Conservation (phyloP, 2,113 vertebrate species). For the Epinephelus cyanopodus region DNA sequence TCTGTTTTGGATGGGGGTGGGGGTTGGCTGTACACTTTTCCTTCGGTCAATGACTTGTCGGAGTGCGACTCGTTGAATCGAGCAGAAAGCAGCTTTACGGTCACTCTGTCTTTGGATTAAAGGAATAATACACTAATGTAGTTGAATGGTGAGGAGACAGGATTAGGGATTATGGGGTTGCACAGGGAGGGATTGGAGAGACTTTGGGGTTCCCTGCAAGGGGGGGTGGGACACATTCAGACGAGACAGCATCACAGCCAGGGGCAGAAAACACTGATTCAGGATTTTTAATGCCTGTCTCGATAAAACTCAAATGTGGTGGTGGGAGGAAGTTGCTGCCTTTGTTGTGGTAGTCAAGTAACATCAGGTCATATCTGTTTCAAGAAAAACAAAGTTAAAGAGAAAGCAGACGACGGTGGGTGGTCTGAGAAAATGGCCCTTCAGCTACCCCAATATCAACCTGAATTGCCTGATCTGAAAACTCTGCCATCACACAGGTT, state of each 20-base stretch:
- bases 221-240: constrained; percentile 24
- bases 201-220: constrained; percentile 36
- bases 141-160: constrained; percentile 59
- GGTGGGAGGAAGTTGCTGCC: no score
- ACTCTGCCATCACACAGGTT: no score
- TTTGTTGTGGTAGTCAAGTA: no score
- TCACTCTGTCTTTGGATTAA: constrained; percentile 68
- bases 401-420: no score
- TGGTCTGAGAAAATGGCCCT: no score
- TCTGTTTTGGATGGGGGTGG: not conserved
- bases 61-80: constrained; percentile 36
- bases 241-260: constrained; percentile 17
- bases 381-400: no score
- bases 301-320: no score
- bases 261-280: no score
- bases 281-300: no score
- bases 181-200: constrained; percentile 52
- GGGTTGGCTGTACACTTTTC: constrained; percentile 56
- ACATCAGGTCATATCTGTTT: no score
- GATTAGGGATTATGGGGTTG: constrained; percentile 78
- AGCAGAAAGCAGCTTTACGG: constrained; percentile 70
- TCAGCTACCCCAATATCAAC: no score
- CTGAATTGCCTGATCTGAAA: no score
- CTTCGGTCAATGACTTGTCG: constrained; percentile 63
- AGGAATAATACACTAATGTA: constrained; percentile 83